Evolutionary conservation across 2,797 vertebrate species (phyloP).

Genomic region (Lagorchestes hirsutus): DNA sequence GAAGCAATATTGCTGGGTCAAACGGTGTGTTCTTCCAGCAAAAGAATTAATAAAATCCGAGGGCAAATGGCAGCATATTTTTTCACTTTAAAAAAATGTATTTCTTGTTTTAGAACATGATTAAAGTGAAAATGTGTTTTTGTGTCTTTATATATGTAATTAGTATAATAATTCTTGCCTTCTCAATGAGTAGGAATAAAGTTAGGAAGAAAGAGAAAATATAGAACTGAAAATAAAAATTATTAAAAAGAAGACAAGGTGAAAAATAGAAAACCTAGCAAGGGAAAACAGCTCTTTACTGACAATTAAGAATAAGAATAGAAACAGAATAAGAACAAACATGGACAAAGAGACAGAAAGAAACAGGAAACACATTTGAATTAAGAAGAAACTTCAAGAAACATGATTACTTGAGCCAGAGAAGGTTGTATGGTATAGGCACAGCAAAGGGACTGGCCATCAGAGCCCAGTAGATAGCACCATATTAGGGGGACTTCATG

Average conservation of each 20-base stretch:
- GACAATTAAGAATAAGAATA: not conserved
- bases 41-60: not conserved
- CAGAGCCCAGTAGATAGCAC: no score
- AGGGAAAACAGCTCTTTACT: not conserved
- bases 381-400: not conserved
- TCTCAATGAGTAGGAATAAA: not conserved
- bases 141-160: not conserved
- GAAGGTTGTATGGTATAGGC: no score
- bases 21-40: not conserved
- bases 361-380: not conserved
- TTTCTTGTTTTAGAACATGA: not conserved
- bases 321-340: not conserved
- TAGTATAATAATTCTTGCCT: not conserved
- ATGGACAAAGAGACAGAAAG: not conserved
- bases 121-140: not conserved
- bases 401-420: no score
- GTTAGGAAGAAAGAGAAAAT: not conserved
- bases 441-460: no score
- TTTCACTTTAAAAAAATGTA: no score
- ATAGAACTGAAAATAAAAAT: no score
- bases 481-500: no score
- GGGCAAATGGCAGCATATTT: no score
- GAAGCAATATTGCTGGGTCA: no score
- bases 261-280: not conserved
- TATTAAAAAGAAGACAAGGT: not conserved